Conservation (phyloP, 2,113 vertebrate genomes). For the Mormyrus lacerda region DNA sequence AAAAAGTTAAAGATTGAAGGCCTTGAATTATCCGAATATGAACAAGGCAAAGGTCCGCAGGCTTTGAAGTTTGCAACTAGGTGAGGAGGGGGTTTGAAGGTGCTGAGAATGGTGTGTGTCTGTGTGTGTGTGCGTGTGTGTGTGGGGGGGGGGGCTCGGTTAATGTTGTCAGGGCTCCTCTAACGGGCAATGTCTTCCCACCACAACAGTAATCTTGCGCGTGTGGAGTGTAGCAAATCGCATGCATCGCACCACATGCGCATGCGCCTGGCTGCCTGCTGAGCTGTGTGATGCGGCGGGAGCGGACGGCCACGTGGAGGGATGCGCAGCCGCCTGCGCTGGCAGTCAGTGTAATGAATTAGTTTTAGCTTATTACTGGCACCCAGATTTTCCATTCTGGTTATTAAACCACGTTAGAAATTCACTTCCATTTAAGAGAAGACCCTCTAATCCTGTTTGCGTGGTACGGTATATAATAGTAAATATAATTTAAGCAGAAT, state of each 20-base stretch:
- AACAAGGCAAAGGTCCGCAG: neutral
- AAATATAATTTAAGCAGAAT: slow-evolving; percentile 70
- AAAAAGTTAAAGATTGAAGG: neutral
- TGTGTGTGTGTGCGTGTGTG: too few relatives aligned
- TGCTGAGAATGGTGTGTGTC: neutral
- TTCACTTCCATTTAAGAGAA: slow-evolving; percentile 65
- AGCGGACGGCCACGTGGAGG: slow-evolving; percentile 30
- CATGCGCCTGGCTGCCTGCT: neutral
- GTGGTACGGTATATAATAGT: slow-evolving; percentile 60
- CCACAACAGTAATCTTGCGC: neutral
- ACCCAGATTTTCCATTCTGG: slow-evolving; percentile 66
- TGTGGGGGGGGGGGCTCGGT: neutral
- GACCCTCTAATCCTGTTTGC: slow-evolving; percentile 66
- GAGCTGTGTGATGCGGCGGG: slow-evolving; percentile 30
- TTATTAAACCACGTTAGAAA: slow-evolving; percentile 70
- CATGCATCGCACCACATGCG: neutral
- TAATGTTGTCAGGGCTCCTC: neutral
- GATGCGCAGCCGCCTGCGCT: neutral
- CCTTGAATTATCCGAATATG: neutral
- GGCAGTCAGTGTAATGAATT: slow-evolving; percentile 60
- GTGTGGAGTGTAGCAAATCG: neutral
- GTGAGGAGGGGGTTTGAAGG: neutral
- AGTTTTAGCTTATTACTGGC: slow-evolving; percentile 64
- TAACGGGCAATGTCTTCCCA: neutral
- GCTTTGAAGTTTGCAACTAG: neutral